A percentile compares a stretch with the other conserved stretches of the same genome.
phyloP scores from a whole-genome alignment of 2,888 invertebrate genomes.

The Lymantria monacha region DNA sequence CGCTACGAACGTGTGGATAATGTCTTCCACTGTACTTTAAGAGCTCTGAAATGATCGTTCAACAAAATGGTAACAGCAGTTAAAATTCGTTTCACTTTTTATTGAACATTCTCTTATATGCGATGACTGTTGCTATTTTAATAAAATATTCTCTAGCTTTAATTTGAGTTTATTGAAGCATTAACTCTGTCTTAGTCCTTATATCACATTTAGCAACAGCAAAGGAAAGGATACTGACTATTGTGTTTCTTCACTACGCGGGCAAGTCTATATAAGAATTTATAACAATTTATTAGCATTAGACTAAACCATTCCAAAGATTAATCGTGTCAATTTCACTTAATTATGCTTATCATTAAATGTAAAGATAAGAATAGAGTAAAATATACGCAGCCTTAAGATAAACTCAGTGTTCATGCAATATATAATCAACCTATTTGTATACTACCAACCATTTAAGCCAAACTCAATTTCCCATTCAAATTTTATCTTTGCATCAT shows the following conservation, averaged over 20 bases:
- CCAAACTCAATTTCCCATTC: constrained; percentile 31
- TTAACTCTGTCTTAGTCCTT: neutral
- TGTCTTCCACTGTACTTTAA: constrained; percentile 45
- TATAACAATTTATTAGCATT: too few relatives aligned
- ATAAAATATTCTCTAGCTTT: neutral
- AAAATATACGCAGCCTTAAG: neutral
- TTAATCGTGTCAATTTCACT: too few relatives aligned
- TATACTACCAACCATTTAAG: constrained; percentile 11
- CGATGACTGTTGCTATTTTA: neutral
- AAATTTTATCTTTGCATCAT: constrained; percentile 34
- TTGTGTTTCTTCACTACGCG: too few relatives aligned
- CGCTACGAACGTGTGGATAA: constrained; percentile 59
- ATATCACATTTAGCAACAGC: too few relatives aligned
- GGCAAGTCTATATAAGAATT: too few relatives aligned
- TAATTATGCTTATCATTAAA: too few relatives aligned
- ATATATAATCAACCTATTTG: constrained; percentile 13
- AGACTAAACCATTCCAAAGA: too few relatives aligned
- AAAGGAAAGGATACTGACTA: too few relatives aligned
- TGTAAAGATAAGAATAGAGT: too few relatives aligned
- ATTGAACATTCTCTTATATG: constrained; percentile 16
- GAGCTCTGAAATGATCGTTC: constrained; percentile 45
- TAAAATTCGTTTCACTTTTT: constrained; percentile 45
- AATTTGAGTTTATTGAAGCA: neutral
- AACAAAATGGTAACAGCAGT: constrained; percentile 46
- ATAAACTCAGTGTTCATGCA: neutral